Evolutionary conservation across 92 coral and sea anemone species (phyloP).

Genomic region (Scolanthus callimorphus): DNA sequence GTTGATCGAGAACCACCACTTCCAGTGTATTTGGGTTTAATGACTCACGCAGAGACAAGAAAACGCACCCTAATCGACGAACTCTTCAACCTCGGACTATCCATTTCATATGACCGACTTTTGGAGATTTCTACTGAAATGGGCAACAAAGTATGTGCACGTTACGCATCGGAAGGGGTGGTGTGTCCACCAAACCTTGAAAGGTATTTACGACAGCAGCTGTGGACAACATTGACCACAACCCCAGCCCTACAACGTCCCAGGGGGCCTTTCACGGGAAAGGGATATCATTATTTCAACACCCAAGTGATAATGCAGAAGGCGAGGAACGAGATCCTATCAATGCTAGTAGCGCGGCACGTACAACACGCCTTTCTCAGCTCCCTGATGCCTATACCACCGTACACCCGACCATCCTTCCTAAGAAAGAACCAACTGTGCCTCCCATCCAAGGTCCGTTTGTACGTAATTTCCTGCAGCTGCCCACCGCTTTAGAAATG

Average conservation of each 20-base stretch:
- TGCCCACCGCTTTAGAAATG: constrained; percentile 19
- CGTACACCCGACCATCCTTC: constrained; percentile 30
- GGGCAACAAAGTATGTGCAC: constrained; percentile 53
- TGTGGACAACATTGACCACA: constrained; percentile 74
- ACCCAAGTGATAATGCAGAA: constrained; percentile 27
- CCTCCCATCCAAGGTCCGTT: constrained; percentile 45
- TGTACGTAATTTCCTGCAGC: constrained; percentile 21
- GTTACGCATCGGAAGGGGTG: constrained; percentile 44
- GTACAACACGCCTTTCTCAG: constrained; percentile 39
- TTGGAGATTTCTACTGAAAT: constrained; percentile 51
- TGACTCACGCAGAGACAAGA: constrained; percentile 54
- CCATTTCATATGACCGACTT: constrained; percentile 56
- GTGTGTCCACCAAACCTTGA: constrained; percentile 55
- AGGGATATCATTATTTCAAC: constrained; percentile 50
- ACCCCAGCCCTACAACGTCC: constrained; percentile 45
- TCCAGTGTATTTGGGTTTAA: constrained; percentile 45
- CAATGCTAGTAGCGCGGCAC: constrained; percentile 5
- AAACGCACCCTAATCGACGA: constrained; percentile 42
- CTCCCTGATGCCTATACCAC: constrained; percentile 48
- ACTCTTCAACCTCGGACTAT: constrained; percentile 53
- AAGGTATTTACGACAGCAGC: constrained; percentile 47
- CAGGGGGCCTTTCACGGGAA: constrained; percentile 49
- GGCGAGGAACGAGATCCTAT: constrained; percentile 43
- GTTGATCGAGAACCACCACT: constrained; percentile 54
- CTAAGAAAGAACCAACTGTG: constrained; percentile 30